These are phyloP conservation scores for Callyntrura sp. DNA, from an alignment of 2,888 invertebrate species.

Conservation along the genomic window DNA sequence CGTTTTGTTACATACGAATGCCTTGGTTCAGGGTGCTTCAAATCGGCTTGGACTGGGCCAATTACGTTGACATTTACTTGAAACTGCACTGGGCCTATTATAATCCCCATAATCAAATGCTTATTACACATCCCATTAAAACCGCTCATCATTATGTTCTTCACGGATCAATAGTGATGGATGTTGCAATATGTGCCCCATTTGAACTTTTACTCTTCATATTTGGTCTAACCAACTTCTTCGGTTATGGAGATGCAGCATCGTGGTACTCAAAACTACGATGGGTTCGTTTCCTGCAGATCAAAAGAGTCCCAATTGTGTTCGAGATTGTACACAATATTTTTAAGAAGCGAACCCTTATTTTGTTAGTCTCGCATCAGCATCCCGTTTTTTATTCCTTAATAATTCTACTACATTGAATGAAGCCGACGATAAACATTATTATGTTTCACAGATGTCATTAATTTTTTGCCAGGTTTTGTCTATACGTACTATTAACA, in stretches of 20 bases:
- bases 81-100: constrained; percentile 82
- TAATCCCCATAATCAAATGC: constrained; percentile 69
- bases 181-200: constrained; percentile 76
- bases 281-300: constrained; percentile 77
- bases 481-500: constrained; percentile 71
- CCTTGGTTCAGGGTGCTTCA: constrained; percentile 74
- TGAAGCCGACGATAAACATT: too few species aligned
- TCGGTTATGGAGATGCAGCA: constrained; percentile 68
- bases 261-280: constrained; percentile 79
- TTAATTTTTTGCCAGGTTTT: constrained; percentile 50
- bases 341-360: constrained; percentile 72
- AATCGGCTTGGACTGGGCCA: constrained; percentile 68
- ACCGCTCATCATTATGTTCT: constrained; percentile 77
- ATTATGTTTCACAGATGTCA: not conserved
- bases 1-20: constrained; percentile 66
- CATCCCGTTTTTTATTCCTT: not conserved
- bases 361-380: constrained; percentile 72
- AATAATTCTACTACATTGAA: too few species aligned
- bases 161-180: constrained; percentile 79
- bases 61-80: constrained; percentile 81
- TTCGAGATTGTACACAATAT: constrained; percentile 79
- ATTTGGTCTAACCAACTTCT: constrained; percentile 62
- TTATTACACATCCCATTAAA: constrained; percentile 80
- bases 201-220: constrained; percentile 75
- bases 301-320: constrained; percentile 78